Evolutionary conservation across 2,888 invertebrate species (phyloP).

Genomic region (Macaria liturata): DNA sequence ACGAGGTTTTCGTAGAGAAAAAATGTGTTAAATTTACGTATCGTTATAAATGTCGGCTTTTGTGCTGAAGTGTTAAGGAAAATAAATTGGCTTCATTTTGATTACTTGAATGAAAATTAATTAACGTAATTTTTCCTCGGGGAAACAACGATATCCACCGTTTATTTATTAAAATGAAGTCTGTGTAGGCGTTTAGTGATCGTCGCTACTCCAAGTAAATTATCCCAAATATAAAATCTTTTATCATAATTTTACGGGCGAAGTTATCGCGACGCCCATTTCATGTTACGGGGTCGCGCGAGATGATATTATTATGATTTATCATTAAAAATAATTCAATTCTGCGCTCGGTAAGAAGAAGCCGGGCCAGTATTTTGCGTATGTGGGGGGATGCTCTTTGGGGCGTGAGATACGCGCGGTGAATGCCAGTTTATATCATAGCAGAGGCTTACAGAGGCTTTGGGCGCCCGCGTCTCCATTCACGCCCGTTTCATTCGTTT

Average conservation of each 20-base stretch:
- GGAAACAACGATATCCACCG: conserved; percentile 19
- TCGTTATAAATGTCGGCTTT: conserved; percentile 65
- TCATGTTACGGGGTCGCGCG: conserved; percentile 62
- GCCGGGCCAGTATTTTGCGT: conserved; percentile 38
- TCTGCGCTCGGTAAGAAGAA: conserved; percentile 34
- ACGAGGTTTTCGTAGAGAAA: conserved; percentile 59
- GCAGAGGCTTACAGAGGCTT: conserved; percentile 76
- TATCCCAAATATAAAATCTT: conserved; percentile 72
- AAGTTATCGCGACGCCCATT: conserved; percentile 68
- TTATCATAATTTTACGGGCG: conserved; percentile 75
- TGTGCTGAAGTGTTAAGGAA: conserved; percentile 56
- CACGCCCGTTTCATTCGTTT: conserved; percentile 79
- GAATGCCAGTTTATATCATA: conserved; percentile 80
- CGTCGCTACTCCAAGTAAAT: conserved; percentile 64
- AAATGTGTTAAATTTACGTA: conserved; percentile 62
- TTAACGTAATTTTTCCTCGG: conserved; percentile 37
- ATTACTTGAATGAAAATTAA: conserved; percentile 60
- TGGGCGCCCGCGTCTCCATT: conserved; percentile 78
- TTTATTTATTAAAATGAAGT: conserved; percentile 27
- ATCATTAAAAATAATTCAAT: conserved; percentile 49
- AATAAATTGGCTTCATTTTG: conserved; percentile 65
- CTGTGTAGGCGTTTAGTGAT: conserved; percentile 60
- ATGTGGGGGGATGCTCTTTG: conserved; percentile 52
- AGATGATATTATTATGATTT: conserved; percentile 46
- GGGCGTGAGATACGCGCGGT: conserved; percentile 66